Conservation (phyloP, 2,888 invertebrate species). For the Chorisops tibialis region DNA sequence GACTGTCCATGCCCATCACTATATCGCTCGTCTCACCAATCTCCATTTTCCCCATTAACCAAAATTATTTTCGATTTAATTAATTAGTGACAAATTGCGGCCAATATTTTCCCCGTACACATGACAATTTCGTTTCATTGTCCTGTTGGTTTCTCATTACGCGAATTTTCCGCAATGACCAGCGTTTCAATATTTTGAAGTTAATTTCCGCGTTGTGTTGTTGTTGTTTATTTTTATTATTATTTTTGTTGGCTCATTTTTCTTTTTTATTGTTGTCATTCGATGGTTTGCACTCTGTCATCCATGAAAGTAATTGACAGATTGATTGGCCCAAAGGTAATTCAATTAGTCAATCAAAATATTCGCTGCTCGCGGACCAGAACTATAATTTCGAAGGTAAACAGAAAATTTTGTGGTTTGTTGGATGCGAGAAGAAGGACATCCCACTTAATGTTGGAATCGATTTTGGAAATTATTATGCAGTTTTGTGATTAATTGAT, state of each 20-base stretch:
- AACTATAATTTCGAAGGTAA: not conserved
- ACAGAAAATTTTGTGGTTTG: not conserved
- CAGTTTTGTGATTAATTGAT: too few species aligned
- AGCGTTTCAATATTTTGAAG: constrained; percentile 4
- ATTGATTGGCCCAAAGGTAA: constrained; percentile 41
- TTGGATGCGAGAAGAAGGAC: too few species aligned
- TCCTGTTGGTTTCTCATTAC: not conserved
- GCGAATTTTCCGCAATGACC: not conserved
- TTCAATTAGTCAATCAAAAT: constrained; percentile 42
- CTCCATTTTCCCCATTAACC: constrained; percentile 20
- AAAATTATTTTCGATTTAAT: constrained; percentile 31
- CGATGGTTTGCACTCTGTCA: not conserved
- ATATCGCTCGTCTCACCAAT: constrained; percentile 2
- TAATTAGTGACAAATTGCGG: constrained; percentile 33
- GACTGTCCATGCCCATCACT: not conserved
- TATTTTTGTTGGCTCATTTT: too few species aligned
- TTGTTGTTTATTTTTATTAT: too few species aligned
- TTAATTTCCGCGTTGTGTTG: too few species aligned
- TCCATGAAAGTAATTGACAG: constrained; percentile 39
- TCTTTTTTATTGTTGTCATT: constrained; percentile 5
- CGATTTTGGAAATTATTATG: too few species aligned
- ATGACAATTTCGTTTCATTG: not conserved
- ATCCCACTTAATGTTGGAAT: too few species aligned
- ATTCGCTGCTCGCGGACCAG: constrained; percentile 26
- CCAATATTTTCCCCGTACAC: constrained; percentile 18